These are phyloP conservation scores for Varecia variegata DNA, from an alignment of 2,797 vertebrate species.

Conservation along the genomic window DNA sequence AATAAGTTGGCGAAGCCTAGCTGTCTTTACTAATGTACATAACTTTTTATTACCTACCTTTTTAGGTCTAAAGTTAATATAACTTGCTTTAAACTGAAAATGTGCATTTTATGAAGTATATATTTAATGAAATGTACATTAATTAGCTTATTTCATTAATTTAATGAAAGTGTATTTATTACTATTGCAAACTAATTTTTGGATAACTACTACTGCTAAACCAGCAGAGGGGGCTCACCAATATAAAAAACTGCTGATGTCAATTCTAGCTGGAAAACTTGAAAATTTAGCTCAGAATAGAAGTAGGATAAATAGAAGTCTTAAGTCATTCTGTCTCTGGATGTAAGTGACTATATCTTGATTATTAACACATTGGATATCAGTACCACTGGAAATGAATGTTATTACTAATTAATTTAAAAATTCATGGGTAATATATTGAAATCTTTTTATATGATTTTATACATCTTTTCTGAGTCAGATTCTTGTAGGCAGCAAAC, in stretches of 20 bases:
- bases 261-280: no score
- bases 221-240: conserved; percentile 14
- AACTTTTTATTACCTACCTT: background rate
- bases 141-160: no score
- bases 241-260: background rate
- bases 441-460: no score
- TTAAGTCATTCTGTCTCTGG: background rate
- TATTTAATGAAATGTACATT: no score
- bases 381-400: background rate
- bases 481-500: no score
- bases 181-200: no score
- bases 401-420: background rate
- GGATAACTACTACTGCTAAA: no score
- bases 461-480: no score
- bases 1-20: background rate
- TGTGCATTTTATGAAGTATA: background rate
- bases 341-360: background rate
- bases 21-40: background rate
- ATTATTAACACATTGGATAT: background rate
- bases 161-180: no score
- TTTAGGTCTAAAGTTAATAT: background rate
- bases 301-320: background rate
- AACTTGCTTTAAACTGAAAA: background rate
- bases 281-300: background rate
- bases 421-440: no score